A percentile compares a stretch with the other conserved stretches of the same genome.
These are phyloP conservation scores for Hipposideros armiger DNA, from an alignment of 2,113 vertebrate genomes.

Conservation along the genomic window DNA sequence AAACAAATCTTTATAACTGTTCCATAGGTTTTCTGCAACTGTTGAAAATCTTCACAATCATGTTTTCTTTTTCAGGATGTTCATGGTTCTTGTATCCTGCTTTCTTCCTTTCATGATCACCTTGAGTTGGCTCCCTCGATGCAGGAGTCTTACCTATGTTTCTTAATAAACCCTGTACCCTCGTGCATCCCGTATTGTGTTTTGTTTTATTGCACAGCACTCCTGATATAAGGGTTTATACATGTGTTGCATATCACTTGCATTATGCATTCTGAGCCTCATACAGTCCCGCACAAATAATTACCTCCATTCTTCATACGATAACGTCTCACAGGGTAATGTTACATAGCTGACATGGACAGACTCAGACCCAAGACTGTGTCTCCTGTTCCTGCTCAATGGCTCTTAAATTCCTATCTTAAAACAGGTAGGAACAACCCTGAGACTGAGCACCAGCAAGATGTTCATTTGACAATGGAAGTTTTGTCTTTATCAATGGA, in stretches of 20 bases:
- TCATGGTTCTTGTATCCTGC: neutral
- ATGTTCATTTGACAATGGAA: neutral
- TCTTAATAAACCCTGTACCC: constrained; percentile 16
- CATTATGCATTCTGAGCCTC: neutral
- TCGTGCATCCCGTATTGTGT: neutral
- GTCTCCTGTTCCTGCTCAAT: neutral
- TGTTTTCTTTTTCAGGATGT: neutral
- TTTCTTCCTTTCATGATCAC: neutral
- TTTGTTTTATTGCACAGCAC: neutral
- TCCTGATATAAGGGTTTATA: neutral
- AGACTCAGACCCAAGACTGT: neutral
- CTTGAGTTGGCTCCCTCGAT: neutral
- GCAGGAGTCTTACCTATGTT: neutral
- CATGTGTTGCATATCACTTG: accelerated
- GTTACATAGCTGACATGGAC: neutral
- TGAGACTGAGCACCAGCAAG: neutral
- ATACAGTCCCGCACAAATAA: neutral
- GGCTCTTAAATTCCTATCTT: neutral
- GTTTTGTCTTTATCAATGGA: neutral
- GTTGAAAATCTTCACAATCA: neutral
- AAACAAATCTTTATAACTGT: neutral
- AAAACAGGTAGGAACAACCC: neutral
- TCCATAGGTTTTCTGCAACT: neutral
- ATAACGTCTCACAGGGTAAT: neutral
- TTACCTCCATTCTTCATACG: neutral